These are phyloP conservation scores for Sparidentex hasta DNA, from an alignment of 2,797 vertebrate genomes.

Conservation along the genomic window DNA sequence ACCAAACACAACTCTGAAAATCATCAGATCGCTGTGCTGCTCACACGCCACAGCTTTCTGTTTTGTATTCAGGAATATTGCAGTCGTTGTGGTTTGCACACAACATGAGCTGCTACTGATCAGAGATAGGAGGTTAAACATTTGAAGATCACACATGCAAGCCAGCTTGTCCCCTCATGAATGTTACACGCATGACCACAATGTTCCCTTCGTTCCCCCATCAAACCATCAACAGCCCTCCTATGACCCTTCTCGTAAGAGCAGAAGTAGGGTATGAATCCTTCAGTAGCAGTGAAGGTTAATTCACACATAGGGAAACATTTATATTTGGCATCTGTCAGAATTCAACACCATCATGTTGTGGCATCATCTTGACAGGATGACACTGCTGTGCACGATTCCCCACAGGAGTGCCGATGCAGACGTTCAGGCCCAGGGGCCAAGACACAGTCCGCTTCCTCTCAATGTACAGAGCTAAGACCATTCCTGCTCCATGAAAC, in stretches of 20 bases:
- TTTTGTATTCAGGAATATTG: no score
- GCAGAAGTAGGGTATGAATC: background rate
- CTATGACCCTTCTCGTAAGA: background rate
- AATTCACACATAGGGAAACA: slow-evolving; percentile 44
- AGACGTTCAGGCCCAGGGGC: slow-evolving; percentile 30
- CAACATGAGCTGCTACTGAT: no score
- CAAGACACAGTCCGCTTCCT: slow-evolving; percentile 14
- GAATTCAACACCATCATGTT: slow-evolving; percentile 59
- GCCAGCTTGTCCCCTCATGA: no score
- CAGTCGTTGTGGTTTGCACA: no score
- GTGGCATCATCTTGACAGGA: slow-evolving; percentile 65
- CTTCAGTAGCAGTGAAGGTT: slow-evolving; percentile 54
- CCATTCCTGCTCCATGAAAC: background rate
- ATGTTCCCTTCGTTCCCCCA: background rate
- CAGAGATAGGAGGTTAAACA: no score
- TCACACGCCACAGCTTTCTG: no score
- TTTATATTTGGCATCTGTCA: slow-evolving; percentile 79
- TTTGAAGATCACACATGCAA: no score
- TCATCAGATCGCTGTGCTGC: no score
- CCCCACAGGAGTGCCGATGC: slow-evolving; percentile 24
- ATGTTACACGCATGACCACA: background rate
- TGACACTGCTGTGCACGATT: slow-evolving; percentile 43
- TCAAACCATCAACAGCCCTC: background rate
- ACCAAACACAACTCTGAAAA: no score
- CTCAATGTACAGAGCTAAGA: slow-evolving; percentile 3